Conservation (phyloP, 2,888 invertebrate species). For the Gnatocerus cornutus region DNA sequence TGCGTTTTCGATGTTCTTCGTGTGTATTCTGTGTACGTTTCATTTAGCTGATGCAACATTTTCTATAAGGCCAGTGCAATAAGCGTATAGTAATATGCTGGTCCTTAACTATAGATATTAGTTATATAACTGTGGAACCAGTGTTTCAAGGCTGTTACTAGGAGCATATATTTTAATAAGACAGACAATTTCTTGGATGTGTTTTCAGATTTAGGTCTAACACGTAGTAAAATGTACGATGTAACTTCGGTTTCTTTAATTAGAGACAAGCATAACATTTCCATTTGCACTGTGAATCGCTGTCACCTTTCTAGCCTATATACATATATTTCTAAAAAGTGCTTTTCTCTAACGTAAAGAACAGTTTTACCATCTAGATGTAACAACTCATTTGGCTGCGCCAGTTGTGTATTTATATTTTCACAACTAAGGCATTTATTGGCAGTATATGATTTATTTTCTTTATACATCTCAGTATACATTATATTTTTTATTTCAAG, state of each 20-base stretch:
- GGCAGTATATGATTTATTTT: not conserved
- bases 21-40: conserved; percentile 13
- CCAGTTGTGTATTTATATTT: conserved; percentile 27
- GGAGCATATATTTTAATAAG: conserved; percentile 47
- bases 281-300: conserved; percentile 1
- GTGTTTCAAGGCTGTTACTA: conserved; percentile 59
- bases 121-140: conserved; percentile 54
- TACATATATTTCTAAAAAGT: not conserved
- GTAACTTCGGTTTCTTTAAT: conserved; percentile 8
- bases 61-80: conserved; percentile 6
- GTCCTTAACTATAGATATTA: conserved; percentile 16
- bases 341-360: conserved; percentile 15
- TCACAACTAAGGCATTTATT: conserved; percentile 12
- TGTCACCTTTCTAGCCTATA: not conserved
- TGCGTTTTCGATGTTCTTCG: conserved; percentile 13
- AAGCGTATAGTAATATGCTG: not conserved
- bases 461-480: not conserved
- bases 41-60: not conserved
- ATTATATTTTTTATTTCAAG: not conserved
- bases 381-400: not conserved
- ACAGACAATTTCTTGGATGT: conserved; percentile 33
- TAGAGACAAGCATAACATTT: conserved; percentile 7
- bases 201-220: conserved; percentile 27
- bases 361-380: not conserved
- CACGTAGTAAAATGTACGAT: conserved; percentile 20